These are phyloP conservation scores for Hydrozoanthus tunicans DNA, from an alignment of 64 coral and sea anemone genomes.

Conservation along the genomic window DNA sequence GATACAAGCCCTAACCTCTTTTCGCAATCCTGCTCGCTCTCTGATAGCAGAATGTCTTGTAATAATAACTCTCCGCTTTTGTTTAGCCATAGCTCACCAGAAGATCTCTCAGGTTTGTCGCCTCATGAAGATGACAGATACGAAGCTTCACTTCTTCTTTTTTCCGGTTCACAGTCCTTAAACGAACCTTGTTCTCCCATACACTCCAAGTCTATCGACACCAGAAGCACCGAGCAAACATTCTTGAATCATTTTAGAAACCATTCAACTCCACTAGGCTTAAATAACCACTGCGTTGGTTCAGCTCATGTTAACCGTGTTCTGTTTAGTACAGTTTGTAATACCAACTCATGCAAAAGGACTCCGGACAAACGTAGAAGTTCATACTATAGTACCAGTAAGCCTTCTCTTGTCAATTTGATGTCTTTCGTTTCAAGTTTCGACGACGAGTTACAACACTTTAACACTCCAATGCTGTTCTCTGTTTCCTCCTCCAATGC, in stretches of 20 bases:
- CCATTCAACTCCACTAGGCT: constrained; percentile 31
- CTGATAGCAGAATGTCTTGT: constrained; percentile 14
- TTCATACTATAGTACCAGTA: not conserved
- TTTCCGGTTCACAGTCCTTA: not conserved
- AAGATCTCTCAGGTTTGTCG: not conserved
- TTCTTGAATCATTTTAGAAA: not conserved
- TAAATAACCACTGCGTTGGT: not conserved
- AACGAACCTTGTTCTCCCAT: not conserved
- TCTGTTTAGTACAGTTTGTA: constrained; percentile 10
- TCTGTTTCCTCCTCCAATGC: not conserved
- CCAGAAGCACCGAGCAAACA: not conserved
- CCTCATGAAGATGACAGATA: not conserved
- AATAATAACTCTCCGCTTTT: not conserved
- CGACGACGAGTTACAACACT: not conserved
- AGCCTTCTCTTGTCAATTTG: not conserved
- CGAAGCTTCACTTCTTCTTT: not conserved
- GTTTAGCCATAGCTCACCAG: not conserved
- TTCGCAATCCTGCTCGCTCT: constrained; percentile 16
- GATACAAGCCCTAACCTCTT: not conserved
- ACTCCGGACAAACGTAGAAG: not conserved
- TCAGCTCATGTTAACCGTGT: constrained; percentile 12
- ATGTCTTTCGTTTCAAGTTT: not conserved
- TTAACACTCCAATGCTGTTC: not conserved
- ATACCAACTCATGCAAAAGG: not conserved
- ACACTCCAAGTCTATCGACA: not conserved